These are phyloP conservation scores for Thysanoteuthis rhombus DNA, from an alignment of 2,888 invertebrate genomes.

Conservation along the genomic window DNA sequence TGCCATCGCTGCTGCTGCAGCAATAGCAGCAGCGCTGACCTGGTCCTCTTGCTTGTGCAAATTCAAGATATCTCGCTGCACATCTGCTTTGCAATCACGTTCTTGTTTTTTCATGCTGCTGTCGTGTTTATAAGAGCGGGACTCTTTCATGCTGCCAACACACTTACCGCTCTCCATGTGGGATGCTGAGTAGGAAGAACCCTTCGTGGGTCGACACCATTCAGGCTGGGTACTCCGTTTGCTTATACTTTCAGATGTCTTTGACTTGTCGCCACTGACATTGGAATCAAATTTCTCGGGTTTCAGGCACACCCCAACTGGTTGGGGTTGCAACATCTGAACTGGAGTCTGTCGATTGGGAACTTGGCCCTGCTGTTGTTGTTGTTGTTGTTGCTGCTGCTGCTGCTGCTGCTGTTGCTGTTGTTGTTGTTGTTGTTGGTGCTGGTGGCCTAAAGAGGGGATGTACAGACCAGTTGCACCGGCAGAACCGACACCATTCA, in stretches of 20 bases:
- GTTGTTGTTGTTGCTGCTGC: slow-evolving; percentile 20
- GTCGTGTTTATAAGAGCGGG: slow-evolving; percentile 13
- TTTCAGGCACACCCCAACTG: neutral
- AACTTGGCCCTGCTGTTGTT: slow-evolving; percentile 22
- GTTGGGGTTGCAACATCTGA: slow-evolving; percentile 22
- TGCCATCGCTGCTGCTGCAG: neutral
- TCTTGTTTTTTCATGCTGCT: neutral
- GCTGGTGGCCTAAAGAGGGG: slow-evolving; percentile 19
- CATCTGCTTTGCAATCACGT: slow-evolving; percentile 22
- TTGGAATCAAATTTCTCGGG: slow-evolving; percentile 28
- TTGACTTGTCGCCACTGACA: neutral
- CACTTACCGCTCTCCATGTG: neutral
- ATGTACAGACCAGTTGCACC: slow-evolving; percentile 25
- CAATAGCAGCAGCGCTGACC: neutral
- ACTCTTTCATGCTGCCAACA: neutral
- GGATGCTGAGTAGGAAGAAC: neutral
- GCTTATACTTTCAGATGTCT: neutral
- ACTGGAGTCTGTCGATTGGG: slow-evolving; percentile 14
- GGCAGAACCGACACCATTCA: slow-evolving; percentile 27
- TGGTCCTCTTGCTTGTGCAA: slow-evolving; percentile 1
- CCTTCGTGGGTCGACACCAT: neutral
- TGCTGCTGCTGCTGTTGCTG: neutral
- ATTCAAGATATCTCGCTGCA: slow-evolving; percentile 22
- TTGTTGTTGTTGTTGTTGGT: neutral
- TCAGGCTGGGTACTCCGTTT: neutral